Evolutionary conservation across 30 jellyfish, hydroid and myxozoan genomes (phyloP), one percentile per base, ranked within the genome.

Genomic region (Clytia hemisphaerica): DNA sequence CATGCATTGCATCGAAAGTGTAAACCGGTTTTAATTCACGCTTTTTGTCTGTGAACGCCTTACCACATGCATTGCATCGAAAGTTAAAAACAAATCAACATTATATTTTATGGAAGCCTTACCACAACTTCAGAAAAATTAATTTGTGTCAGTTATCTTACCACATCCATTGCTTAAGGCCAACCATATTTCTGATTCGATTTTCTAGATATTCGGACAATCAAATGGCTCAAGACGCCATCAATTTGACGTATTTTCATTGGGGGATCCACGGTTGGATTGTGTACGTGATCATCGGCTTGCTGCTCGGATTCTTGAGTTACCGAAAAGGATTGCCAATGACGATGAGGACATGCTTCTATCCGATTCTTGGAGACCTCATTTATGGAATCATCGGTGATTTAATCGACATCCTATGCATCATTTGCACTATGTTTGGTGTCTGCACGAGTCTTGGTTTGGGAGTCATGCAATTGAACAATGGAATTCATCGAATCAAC

Each of bases 191-290:
- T 42, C 14, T 33, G n/a, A 19, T 0, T 3, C 25, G 22, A 16
- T 33, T 33, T 31, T 74, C 25, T 49, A 86, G 96, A 49, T 86
- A 86, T 73, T 71, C 78, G 5, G 92, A 86, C 83, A 86, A 86
- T 69, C 93, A 86, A 37, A 84, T 85, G 29, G 94, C 93, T 24
- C 97, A 88, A 65, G 97, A 88, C 63, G 94, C 97, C 15, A 73
- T 88, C 29, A 88, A 88, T 72, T 50, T 88, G 58, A 80, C 97
- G 15, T 71, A 72, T 55, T 88, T 73, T 37, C 97, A 88, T 45
- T 88, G 97, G 97, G 97, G 97, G 1, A 66, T 86, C 28, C 97
- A 88, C 69, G 94, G 89, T 15, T 88, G 94, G 94, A 80, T 80
- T 57, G 97, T 88, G 24, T 88, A 88, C 37, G 93, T 70, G 2